Conservation (phyloP, 30 jellyfish, hydroid and myxozoan species). For the Rhopilema esculentum region DNA sequence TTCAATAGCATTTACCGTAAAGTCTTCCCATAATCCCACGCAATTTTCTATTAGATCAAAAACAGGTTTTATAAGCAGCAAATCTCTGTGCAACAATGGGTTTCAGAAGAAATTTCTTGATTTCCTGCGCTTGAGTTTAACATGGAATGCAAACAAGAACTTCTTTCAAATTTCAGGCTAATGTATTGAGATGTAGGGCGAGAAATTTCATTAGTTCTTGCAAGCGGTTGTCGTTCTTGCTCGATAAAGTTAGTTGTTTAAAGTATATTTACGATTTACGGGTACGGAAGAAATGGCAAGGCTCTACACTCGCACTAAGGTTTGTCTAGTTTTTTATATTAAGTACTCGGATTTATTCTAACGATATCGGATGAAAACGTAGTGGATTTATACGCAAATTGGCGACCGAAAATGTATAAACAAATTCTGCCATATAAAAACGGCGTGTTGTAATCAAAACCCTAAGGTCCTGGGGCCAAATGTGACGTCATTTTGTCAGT, state of each 20-base stretch:
- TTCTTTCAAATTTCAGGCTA: neutral
- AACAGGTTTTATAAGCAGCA: neutral
- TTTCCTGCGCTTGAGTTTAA: neutral
- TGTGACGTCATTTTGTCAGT: neutral
- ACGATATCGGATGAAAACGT: neutral
- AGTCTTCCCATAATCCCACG: neutral
- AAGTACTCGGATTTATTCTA: no score
- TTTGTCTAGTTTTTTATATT: neutral
- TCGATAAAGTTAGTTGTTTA: no score
- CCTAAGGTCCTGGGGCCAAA: neutral
- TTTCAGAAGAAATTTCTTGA: neutral
- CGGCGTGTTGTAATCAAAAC: no score
- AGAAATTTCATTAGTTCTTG: neutral
- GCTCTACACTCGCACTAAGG: neutral
- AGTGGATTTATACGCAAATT: neutral
- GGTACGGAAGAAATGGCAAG: neutral
- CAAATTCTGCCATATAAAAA: no score
- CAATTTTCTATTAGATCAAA: neutral
- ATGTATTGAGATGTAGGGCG: neutral
- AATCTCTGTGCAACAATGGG: neutral
- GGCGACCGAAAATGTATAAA: no score
- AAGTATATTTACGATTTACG: no score
- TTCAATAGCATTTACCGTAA: neutral
- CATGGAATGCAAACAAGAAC: neutral
- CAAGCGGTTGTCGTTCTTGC: neutral